Conservation (phyloP, 2,797 vertebrate genomes). For the Lepilemur septentrionalis region DNA sequence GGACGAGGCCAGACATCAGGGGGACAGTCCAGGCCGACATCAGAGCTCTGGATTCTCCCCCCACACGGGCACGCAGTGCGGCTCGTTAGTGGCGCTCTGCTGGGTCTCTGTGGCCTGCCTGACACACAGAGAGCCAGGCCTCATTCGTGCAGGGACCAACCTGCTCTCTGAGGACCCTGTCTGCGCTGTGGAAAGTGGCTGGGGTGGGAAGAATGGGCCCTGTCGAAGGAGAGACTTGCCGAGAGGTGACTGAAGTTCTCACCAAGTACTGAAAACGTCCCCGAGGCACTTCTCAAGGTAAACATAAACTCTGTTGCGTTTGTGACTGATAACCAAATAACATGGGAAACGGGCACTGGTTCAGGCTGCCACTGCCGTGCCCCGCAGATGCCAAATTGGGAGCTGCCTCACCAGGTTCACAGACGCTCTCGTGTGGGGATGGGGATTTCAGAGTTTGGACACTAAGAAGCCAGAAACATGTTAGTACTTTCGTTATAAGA, state of each 20-base stretch:
- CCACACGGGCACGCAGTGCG: accelerated
- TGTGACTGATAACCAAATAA: conserved; percentile 78
- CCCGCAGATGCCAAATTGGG: conserved; percentile 67
- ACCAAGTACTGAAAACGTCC: conserved; percentile 59
- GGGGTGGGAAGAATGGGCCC: conserved; percentile 66
- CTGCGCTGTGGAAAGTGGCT: conserved; percentile 55
- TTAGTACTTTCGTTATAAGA: neutral
- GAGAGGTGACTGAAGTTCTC: conserved; percentile 47
- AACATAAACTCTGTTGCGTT: conserved; percentile 66
- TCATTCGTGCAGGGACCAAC: conserved; percentile 54
- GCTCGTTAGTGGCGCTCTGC: neutral
- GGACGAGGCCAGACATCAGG: neutral
- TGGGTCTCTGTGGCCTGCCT: conserved; percentile 65
- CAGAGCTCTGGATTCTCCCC: neutral
- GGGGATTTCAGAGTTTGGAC: neutral
- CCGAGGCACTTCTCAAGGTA: conserved; percentile 68
- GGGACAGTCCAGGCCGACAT: neutral
- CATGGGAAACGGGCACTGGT: conserved; percentile 80
- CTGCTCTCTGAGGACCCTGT: conserved; percentile 70
- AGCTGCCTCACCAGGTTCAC: conserved; percentile 63
- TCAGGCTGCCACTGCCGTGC: conserved; percentile 63
- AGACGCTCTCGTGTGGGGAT: neutral
- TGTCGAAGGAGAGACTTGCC: conserved; percentile 53
- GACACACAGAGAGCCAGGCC: conserved; percentile 57
- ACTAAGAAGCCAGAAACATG: neutral